Evolutionary conservation across 1,140 invertebrate species (phyloP), one percentile per base, ranked within the genome.

Genomic region (Leptopilina clavipes): DNA sequence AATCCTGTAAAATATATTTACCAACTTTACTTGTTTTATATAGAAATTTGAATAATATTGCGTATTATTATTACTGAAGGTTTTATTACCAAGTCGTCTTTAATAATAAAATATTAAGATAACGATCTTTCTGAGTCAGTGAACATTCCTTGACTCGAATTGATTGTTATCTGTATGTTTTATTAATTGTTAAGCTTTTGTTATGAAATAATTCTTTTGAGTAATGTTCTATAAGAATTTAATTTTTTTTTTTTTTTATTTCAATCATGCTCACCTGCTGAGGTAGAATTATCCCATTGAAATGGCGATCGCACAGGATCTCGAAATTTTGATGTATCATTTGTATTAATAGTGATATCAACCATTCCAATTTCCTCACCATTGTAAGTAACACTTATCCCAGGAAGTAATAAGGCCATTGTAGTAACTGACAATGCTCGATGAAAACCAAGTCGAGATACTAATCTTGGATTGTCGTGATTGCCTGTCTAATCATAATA

Each of bases 331-430:
- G 89, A 78, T 11, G 77, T 83, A 0, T 91, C 89, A 6, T 81
- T 82, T 52, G 83, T 81, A 22, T 87, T 86, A 43, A 83, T 86
- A 9, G 82, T 78, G 10, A 89, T 91, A 90, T 94, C 87, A 19
- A 85, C 79, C 91, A 94, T 93, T 0, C 92, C 93, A 18, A 94
- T 91, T 82, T 95, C 94, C 78, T 94, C 93, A 25, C 93, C 95
- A 88, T 96, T 94, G 86, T 96, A 97, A 73, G 93, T 93, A 0
- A 96, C 92, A 0, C 93, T 91, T 10, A 94, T 93, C 0, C 95
- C 96, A 12, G 95, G 94, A 19, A 96, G 82, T 0, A 95, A 80
- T 44, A 95, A 86, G 3, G 92, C 91, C 31, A 96, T 87, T 87
- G 95, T 93, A 79, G 94, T 93, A 14, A 95, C 85, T 0, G 91